Evolutionary conservation across 2,797 vertebrate species (phyloP).

Genomic region (Phalanger gymnotis): DNA sequence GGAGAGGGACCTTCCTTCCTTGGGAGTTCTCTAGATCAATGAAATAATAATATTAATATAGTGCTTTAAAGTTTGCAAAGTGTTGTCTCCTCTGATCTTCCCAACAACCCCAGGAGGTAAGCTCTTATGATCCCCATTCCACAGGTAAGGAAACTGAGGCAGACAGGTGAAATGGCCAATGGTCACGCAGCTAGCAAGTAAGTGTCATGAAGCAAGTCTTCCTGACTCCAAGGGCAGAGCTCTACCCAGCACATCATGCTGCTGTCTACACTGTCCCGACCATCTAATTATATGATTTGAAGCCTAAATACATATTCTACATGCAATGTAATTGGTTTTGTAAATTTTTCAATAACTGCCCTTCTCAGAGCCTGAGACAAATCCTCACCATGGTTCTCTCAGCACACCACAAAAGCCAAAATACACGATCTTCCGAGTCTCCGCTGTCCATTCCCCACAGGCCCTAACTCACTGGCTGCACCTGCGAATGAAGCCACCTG

Average conservation of each 20-base stretch:
- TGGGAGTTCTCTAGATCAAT: neutral
- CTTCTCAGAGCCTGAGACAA: neutral
- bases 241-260: neutral
- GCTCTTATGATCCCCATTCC: neutral
- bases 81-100: neutral
- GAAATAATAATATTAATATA: neutral
- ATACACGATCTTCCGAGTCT: fast-evolving
- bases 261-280: neutral
- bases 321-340: neutral
- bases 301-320: fast-evolving
- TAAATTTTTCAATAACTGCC: neutral
- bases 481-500: neutral
- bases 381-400: no score
- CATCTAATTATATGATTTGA: neutral
- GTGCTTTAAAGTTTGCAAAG: neutral
- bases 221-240: neutral
- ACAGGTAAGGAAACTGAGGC: neutral
- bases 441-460: fast-evolving
- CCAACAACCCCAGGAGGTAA: neutral
- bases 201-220: neutral
- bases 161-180: neutral
- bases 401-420: fast-evolving
- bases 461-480: fast-evolving
- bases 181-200: neutral
- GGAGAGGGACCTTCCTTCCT: neutral